Conservation (phyloP, 2,113 vertebrate genomes). For the Lipotes vexillifer region DNA sequence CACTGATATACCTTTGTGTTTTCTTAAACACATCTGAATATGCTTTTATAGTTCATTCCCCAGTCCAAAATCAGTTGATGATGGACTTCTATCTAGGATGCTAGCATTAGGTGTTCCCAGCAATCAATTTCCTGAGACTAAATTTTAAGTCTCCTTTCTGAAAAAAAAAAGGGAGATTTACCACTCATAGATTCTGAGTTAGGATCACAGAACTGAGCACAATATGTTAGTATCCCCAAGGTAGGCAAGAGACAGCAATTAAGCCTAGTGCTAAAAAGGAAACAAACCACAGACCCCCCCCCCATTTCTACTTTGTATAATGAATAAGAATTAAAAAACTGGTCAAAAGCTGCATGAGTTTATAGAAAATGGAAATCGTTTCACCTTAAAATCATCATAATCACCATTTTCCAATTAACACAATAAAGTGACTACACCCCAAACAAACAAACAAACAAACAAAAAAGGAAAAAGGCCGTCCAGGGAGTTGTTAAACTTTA, state of each 20-base stretch:
- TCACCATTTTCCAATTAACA: background rate
- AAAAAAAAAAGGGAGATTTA: background rate
- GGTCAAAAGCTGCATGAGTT: background rate
- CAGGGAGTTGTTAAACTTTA: background rate
- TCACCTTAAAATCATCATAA: background rate
- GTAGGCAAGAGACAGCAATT: background rate
- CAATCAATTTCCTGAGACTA: background rate
- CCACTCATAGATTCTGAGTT: background rate
- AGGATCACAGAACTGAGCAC: background rate
- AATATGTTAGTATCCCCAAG: background rate
- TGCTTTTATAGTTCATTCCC: background rate
- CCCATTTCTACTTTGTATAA: background rate
- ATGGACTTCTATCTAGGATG: background rate
- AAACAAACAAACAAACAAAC: background rate
- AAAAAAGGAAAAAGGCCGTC: background rate
- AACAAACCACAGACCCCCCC: background rate
- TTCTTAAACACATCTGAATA: background rate
- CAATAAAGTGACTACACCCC: background rate
- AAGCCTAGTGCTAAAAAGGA: background rate
- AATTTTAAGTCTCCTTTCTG: background rate
- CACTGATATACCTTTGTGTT: background rate
- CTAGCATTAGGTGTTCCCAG: background rate
- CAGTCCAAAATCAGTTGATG: background rate
- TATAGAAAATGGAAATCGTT: background rate
- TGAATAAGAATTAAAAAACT: background rate